Base-by-base conservation (phyloP, 2,797 vertebrate species). In the Microctenopoma stevenorrisi region DNA sequence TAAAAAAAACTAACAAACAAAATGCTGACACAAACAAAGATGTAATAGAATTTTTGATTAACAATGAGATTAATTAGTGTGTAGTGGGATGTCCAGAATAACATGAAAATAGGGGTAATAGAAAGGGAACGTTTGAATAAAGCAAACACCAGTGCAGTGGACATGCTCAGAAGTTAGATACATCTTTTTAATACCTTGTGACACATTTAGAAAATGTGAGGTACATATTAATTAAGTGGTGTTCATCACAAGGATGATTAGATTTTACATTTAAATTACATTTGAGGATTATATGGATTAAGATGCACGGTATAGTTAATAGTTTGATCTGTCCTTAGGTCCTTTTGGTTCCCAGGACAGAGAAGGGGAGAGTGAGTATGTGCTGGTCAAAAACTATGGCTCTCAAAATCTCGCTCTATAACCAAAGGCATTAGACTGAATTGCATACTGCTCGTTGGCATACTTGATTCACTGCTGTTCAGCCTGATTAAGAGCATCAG, bases 401-500 rank as follows among this genome's bases (percentile, higher is more conserved):
- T 11, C 37, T 11, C 37, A 38, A 42, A 42, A 42, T 4, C 0
- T 14, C 3, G 30, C 40, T 33, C 7, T 7, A 38, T 10, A 22
- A 40, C 15, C 33, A 3, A 30, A 47, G 42, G 6, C 40, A 30
- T 10, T 16, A 7, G 4, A 6, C 15, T 16, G 16, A 35, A 33
- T 68, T 2, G 0, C 9, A 4, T 1, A 35, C 26, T 55, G 37
- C 37, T 26, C 57, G 53, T 72, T 65, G 26, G 8, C 64, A 42
- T 37, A 3, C 22, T 53, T n/a, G 37, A 60, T 28, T 44, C 47
- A 62, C 72, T 54, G 52, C 15, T 65, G 35, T 47, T 60, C 56
- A 44, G 40, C 28, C 35, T 72, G 59, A 84, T 47, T 71, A 61
- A 72, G 71, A 76, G 43, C 58, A 48, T 79, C 58, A 43, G 38